These are phyloP conservation scores for Luidia sarsii DNA, from an alignment of 53 echinoderm and acorn worm genomes.

Conservation along the genomic window DNA sequence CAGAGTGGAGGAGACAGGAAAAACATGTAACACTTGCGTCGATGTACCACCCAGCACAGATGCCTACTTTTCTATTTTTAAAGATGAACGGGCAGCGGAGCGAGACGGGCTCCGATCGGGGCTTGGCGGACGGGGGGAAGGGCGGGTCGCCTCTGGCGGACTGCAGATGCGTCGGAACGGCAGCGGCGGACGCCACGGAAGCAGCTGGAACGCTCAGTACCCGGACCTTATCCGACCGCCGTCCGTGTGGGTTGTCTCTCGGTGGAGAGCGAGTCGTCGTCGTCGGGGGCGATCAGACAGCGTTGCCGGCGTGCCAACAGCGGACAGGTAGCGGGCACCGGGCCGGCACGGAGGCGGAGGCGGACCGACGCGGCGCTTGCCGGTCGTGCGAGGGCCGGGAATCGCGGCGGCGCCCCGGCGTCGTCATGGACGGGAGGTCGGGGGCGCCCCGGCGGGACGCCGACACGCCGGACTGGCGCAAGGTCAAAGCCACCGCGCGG, in stretches of 20 bases:
- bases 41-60: too few relatives aligned
- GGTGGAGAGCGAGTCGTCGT: neutral
- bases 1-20: too few relatives aligned
- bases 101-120: conserved; percentile 48
- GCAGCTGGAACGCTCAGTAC: neutral
- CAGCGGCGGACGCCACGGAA: conserved; percentile 7
- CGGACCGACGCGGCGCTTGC: neutral
- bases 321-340: neutral
- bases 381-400: conserved; percentile 25
- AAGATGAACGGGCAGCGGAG: conserved; percentile 52
- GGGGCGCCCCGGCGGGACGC: conserved; percentile 22
- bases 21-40: too few relatives aligned
- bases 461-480: conserved; percentile 17
- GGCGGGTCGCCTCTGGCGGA: conserved; percentile 8
- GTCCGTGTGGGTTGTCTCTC: too few relatives aligned
- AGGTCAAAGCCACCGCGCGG: conserved; percentile 9
- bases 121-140: conserved; percentile 33
- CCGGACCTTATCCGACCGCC: too few relatives aligned
- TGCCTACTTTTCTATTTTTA: conserved; percentile 9
- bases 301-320: neutral
- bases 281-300: neutral
- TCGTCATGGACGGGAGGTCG: conserved; percentile 41
- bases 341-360: too few relatives aligned
- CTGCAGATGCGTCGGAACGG: conserved; percentile 11
- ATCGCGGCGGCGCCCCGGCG: conserved; percentile 12